Base-by-base conservation (phyloP, 1,140 invertebrate species). In the Drosophila nasuta region DNA sequence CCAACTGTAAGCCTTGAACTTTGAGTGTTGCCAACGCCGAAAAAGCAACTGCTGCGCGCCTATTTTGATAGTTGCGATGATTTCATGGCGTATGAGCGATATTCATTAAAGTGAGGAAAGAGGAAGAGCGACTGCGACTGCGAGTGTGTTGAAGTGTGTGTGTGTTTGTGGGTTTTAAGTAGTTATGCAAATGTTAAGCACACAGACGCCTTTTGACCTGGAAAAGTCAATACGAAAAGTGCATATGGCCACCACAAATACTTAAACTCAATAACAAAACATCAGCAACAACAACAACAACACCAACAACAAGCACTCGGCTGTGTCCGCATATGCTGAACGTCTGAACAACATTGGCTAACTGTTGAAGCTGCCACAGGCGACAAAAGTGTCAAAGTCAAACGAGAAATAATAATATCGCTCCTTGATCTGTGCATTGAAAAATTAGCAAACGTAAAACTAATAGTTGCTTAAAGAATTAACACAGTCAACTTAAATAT, bases 181-280 rank as follows among this genome's bases (percentile, higher is more conserved):
- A 77, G 82, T 88, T 87, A 88, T 87, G 83, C 83, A 87, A 87
- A 88, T 87, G 72, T 88, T 80, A 74, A 87, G 82, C 82, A 70
- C 72, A 86, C 82, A 85, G 79, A 72, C 65, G 76, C 82, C 76
- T 88, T 83, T 83, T 80, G 85, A 82, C 83, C 85, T 80, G 70
- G 73, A 87, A 74, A 87, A 87, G 83, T 87, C 80, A 88, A 87
- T 87, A 80, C 66, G 75, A 70, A 80, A 82, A 82, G 15, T 66
- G 86, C 79, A 77, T 71, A 79, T 52, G 82, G 77, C 70, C 77
- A 49, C 59, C 59, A 77, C 20, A 49, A 57, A 59, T 60, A 62
- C 54, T 52, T 48, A 45, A 17, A 60, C 13, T 8, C 46, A 59
- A 20, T 28, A 30, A 30, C 54, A 57, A 7, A 13, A 56, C 17